These are phyloP conservation scores for Mustelus asterias DNA, from an alignment of 2,113 vertebrate species.

Conservation along the genomic window DNA sequence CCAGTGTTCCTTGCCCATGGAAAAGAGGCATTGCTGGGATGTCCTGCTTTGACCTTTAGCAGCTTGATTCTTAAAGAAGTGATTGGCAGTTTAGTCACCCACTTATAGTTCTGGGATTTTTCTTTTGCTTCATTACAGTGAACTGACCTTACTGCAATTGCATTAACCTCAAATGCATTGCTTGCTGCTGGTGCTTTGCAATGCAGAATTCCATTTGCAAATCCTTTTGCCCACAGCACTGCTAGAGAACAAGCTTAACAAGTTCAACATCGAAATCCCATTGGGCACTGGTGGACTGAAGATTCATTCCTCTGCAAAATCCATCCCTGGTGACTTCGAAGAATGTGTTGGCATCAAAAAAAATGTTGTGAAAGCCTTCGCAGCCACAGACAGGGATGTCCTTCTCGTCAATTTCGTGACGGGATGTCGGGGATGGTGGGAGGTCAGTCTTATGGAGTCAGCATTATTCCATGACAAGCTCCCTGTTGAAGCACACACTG, in stretches of 20 bases:
- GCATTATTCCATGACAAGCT: not conserved
- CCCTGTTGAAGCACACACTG: not conserved
- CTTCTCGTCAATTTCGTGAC: not conserved
- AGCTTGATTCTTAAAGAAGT: not conserved
- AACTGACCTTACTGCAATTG: not conserved
- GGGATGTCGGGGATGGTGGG: not conserved
- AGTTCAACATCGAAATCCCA: not conserved
- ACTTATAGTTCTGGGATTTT: not conserved
- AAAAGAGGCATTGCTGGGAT: not conserved
- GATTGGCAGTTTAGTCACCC: not conserved
- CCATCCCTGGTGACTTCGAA: not conserved
- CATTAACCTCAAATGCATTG: not conserved
- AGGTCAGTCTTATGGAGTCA: not conserved
- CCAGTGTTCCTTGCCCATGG: not conserved
- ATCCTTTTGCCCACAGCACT: not conserved
- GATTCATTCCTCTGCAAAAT: not conserved
- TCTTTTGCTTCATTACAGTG: not conserved
- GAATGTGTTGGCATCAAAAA: not conserved
- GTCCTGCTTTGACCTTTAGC: not conserved
- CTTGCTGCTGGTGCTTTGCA: not conserved
- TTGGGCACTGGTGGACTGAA: not conserved
- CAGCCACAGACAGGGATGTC: not conserved
- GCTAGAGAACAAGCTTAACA: not conserved
- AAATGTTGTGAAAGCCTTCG: not conserved
- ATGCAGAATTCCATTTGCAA: not conserved